Percentiles rank a stretch among this genome's conserved stretches.
Evolutionary conservation across 2,797 vertebrate genomes (phyloP).

Genomic region (Molossus alvarezi): DNA sequence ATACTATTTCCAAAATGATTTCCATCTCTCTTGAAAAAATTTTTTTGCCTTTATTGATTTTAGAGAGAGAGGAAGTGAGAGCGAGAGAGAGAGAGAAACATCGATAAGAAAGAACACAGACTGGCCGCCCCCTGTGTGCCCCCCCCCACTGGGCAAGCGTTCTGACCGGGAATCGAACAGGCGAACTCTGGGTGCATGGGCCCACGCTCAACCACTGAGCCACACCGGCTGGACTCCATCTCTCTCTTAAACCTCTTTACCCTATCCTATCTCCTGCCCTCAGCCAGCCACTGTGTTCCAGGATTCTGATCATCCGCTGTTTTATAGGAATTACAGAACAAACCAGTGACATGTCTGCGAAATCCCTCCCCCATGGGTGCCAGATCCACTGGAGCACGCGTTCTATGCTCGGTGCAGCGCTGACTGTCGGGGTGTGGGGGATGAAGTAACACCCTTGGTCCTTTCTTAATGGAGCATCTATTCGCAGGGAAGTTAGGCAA

Average conservation of each 20-base stretch:
- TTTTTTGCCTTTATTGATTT: no score
- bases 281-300: background rate
- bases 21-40: background rate
- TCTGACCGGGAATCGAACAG: no score
- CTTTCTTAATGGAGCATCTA: background rate
- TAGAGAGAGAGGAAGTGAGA: no score
- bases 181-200: no score
- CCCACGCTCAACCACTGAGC: no score
- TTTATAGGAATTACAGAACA: background rate
- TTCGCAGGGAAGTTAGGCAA: background rate
- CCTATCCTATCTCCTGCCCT: background rate
- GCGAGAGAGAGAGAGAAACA: no score
- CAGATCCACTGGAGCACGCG: background rate
- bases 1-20: background rate
- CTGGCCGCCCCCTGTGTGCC: no score
- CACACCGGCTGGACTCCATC: background rate
- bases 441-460: background rate
- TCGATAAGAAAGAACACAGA: no score
- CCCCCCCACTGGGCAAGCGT: no score
- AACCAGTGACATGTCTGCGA: background rate
- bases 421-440: background rate
- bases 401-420: no score
- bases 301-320: background rate
- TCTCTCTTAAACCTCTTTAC: background rate
- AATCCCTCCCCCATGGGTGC: background rate